Evolutionary conservation across 1,140 invertebrate genomes (phyloP), one percentile per base, ranked within the genome.

Genomic region (Pseudomyrmex concolor): DNA sequence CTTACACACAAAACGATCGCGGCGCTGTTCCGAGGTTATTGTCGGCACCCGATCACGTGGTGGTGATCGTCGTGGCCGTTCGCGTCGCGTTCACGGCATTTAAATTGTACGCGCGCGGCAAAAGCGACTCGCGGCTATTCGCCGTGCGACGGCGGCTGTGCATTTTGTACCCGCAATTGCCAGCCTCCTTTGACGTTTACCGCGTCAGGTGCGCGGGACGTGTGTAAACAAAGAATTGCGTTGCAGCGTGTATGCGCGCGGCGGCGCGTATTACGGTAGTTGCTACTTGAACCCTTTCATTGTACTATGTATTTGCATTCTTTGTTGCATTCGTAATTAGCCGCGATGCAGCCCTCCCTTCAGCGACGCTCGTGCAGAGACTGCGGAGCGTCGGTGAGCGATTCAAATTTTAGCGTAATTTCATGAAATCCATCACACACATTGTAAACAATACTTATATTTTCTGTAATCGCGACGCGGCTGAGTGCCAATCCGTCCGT

Each of bases 161-260:
- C 63, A 50, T 25, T 34, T 34, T n/a, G 72, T 45, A 54, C 43
- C 45, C 54, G 50, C 67, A 43, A 48, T 48, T 57, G 45, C 57
- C 34, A 64, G 8, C 1, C n/a, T 59, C 67, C 57, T 71, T 73
- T 67, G 59, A 74, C 76, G 76, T 78, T 76, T 78, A 70, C 76
- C 76, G 66, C 74, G 22, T 43, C 81, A 73, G 81, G 78, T 82
- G 74, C 48, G 45, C 63, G 77, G 54, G 74, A 78, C 51, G 55
- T 62, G 62, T 78, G 60, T 83, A 68, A 85, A 83, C 77, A 83
- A 63, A 67, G 67, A 76, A 85, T 80, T 57, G 50, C 34, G 64
- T 70, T 71, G 50, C 3, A 25, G 63, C 45, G 22, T 62, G 19
- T 45, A 19, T 62, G 70, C 51, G 19, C 57, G 57, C 59, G 50